These are phyloP conservation scores for Selene dorsalis DNA, from an alignment of 2,797 vertebrate genomes.

Conservation along the genomic window DNA sequence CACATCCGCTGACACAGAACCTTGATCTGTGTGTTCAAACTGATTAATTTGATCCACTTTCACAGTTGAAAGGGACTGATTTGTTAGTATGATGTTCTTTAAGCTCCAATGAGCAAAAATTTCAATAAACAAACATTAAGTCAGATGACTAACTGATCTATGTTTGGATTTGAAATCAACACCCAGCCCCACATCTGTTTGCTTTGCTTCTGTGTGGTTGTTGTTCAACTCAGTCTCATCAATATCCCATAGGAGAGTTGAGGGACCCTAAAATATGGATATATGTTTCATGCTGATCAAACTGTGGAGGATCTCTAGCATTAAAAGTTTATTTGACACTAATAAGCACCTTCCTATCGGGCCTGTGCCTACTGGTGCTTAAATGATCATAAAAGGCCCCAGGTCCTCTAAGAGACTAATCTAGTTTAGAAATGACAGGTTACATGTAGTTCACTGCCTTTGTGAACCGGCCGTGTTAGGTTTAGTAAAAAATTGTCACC, in stretches of 20 bases:
- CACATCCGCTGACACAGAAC: conserved; percentile 27
- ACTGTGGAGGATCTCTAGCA: not conserved
- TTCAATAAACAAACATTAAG: conserved; percentile 1
- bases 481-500: not conserved
- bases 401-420: not conserved
- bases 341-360: not conserved
- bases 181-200: not conserved
- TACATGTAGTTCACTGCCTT: not conserved
- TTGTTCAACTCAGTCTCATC: not conserved
- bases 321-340: not conserved
- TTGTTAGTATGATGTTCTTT: not conserved
- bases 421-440: too few relatives aligned
- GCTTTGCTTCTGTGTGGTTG: not conserved
- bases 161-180: conserved; percentile 11
- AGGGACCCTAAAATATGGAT: not conserved
- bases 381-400: not conserved
- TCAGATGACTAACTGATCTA: not conserved
- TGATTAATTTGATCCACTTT: not conserved
- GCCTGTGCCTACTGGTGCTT: not conserved
- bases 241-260: not conserved
- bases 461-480: not conserved
- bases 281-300: not conserved
- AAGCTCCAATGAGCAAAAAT: not conserved
- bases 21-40: conserved; percentile 39
- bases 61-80: not conserved